These are phyloP conservation scores for Zosterops japonicus DNA, from an alignment of 2,113 vertebrate genomes.

Conservation along the genomic window DNA sequence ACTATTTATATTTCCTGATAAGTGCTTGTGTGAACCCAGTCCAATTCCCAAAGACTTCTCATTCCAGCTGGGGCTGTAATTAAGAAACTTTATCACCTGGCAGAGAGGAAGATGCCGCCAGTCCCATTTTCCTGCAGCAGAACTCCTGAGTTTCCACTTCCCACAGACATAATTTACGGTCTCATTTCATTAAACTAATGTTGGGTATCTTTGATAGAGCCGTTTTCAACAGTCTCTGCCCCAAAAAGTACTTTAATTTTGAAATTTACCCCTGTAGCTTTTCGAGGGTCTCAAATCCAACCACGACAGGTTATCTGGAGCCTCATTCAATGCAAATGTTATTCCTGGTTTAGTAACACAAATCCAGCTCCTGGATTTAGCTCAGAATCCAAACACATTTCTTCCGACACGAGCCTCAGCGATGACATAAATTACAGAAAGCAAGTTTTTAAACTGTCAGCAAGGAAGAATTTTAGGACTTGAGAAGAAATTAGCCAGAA, in stretches of 20 bases:
- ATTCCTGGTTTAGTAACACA: neutral
- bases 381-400: neutral
- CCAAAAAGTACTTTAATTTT: neutral
- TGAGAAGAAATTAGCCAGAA: neutral
- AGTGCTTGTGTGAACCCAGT: constrained; percentile 75
- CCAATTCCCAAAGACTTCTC: constrained; percentile 69
- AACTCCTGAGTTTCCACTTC: constrained; percentile 55
- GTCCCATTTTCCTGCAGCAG: constrained; percentile 37
- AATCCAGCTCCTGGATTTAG: neutral
- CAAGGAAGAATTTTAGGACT: neutral
- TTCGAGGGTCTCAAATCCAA: neutral
- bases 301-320: rapidly evolving
- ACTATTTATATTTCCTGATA: constrained; percentile 75
- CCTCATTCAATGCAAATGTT: neutral
- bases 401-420: neutral
- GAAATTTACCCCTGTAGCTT: neutral
- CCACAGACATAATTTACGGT: constrained; percentile 51
- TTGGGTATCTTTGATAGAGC: neutral
- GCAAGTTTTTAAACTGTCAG: neutral
- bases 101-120: constrained; percentile 60
- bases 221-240: neutral
- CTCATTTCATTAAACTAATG: constrained; percentile 57
- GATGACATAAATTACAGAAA: neutral
- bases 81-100: constrained; percentile 66
- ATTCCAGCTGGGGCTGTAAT: constrained; percentile 66